A percentile compares a stretch with the other conserved stretches of the same genome.
These are phyloP conservation scores for Perdix hodgsoniae DNA, from an alignment of 2,797 vertebrate genomes.

Conservation along the genomic window DNA sequence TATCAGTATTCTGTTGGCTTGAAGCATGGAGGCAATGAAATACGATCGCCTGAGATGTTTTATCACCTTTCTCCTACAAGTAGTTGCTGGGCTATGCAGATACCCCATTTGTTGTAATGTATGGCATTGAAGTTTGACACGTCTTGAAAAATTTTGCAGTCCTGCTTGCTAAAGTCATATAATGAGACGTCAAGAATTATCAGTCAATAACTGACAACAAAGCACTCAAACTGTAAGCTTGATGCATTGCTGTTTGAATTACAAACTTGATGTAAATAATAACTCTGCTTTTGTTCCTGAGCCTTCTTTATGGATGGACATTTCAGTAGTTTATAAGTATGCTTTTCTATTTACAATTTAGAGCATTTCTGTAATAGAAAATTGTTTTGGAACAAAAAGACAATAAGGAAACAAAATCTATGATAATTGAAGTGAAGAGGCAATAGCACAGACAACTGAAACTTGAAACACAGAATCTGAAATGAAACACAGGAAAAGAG, in stretches of 20 bases:
- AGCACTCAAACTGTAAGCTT: background rate
- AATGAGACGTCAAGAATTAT: background rate
- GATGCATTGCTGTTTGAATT: background rate
- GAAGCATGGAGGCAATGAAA: background rate
- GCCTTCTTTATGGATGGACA: accelerated
- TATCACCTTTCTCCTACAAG: background rate
- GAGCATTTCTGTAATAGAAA: no score
- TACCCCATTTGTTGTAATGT: accelerated
- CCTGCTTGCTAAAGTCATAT: background rate
- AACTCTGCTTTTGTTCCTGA: background rate
- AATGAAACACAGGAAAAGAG: accelerated
- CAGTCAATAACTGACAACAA: background rate
- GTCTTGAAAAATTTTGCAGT: background rate
- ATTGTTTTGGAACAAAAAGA: background rate
- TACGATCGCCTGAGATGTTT: background rate
- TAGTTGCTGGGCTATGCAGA: background rate
- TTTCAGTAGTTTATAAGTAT: background rate
- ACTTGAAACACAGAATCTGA: background rate
- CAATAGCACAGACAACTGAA: background rate
- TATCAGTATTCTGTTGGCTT: background rate
- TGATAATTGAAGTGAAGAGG: accelerated
- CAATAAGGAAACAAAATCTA: background rate
- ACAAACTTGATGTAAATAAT: background rate
- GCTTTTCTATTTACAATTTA: no score
- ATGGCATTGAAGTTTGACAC: no score